Evolutionary conservation across 1,140 invertebrate genomes (phyloP).

Genomic region (Adoxophyes honmai): DNA sequence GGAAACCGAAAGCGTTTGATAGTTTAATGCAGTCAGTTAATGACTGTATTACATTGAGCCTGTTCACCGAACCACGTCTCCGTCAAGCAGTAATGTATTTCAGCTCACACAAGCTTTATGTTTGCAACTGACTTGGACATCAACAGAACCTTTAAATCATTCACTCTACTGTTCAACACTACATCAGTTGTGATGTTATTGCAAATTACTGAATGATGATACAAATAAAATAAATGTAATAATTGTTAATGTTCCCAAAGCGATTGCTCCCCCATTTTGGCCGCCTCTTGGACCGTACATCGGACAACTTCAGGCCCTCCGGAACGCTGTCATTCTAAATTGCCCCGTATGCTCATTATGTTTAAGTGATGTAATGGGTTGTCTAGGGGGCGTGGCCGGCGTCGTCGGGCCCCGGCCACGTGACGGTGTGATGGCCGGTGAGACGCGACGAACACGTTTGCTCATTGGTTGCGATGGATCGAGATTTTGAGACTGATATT

Average conservation of each 20-base stretch:
- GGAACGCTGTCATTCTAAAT: not conserved
- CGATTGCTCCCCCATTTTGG: no score
- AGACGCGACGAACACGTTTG: conserved; percentile 50
- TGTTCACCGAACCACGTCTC: not conserved
- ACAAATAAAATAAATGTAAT: no score
- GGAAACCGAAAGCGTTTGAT: conserved; percentile 1
- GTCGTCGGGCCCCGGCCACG: conserved; percentile 57
- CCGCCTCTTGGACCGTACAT: no score
- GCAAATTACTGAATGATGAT: no score
- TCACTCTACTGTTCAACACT: no score
- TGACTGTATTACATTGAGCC: not conserved
- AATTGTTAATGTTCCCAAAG: no score
- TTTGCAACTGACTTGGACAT: no score
- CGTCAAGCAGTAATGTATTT: conserved; percentile 26
- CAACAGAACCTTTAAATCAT: no score
- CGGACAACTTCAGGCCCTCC: no score
- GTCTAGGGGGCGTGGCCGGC: conserved; percentile 59
- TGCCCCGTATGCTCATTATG: not conserved
- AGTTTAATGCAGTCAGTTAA: not conserved
- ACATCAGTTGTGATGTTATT: no score
- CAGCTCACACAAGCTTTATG: not conserved
- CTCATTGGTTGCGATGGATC: conserved; percentile 4
- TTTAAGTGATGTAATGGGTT: conserved; percentile 33
- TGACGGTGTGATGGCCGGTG: conserved; percentile 73
- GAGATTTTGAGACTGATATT: not conserved